Evolutionary conservation across 2,797 vertebrate species (phyloP), one percentile per base, ranked within the genome.

Genomic region (Amniataba percoides): DNA sequence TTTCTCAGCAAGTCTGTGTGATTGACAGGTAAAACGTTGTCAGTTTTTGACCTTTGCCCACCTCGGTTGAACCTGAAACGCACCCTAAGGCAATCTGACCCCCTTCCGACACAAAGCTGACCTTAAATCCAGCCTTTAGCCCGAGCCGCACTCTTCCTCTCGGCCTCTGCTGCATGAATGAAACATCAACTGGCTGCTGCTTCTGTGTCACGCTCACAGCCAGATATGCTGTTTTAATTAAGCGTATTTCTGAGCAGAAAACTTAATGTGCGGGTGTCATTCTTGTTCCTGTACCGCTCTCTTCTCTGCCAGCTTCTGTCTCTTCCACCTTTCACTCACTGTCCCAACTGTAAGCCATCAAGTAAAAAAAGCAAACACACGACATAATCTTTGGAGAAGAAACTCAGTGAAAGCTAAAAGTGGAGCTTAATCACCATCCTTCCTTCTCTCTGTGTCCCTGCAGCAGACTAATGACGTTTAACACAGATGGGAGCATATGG

Each of bases 11-110:
- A 80, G 45, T 43, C 2, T 1, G 8, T 55, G 61, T 88, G 91
- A 90, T 76, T 92, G 88, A 71, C 84, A 80, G 51, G 82, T 81
- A 83, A 89, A 88, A 85, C 74, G 79, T 66, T 76, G 83, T 78
- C 66, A 55, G 80, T 83, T 70, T 84, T 65, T 83, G 64, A 89
- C 69, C 82, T 83, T 43, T 82, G 72, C 91, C 84, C 84, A n/a
- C 45, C 10, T 65, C 14, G 4, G 43, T 39, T 82, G 77, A 82
- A 82, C 75, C 36, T 53, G 59, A 88, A 82, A 84, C 62, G 49
- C 62, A 76, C 69, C 81, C 74, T 42, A 27, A 68, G 66, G 87
- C 79, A 78, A 73, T 68, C 18, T 82, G 83, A 91, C 71, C 77
- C 23, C 59, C 52, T 43, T 52, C 11, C 5, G 23, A 69, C 63